Conservation (phyloP, 64 coral and sea anemone genomes). For the Porites lutea region DNA sequence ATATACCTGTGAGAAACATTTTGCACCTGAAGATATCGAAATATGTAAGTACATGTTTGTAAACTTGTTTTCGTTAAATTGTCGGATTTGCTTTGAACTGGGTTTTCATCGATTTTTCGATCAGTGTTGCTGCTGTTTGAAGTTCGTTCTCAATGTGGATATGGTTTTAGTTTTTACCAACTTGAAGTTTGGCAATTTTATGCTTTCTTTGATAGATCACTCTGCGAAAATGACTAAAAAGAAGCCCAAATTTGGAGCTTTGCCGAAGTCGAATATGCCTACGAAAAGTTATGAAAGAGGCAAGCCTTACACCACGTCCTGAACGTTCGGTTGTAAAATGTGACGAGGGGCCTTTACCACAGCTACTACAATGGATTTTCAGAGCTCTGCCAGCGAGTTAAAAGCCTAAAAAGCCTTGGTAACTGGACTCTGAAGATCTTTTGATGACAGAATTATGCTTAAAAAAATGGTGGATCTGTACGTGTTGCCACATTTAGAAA, state of each 20-base stretch:
- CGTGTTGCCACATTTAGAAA: constrained; percentile 51
- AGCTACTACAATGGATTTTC: constrained; percentile 44
- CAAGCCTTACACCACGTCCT: not conserved
- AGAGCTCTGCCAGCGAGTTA: constrained; percentile 8
- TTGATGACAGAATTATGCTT: constrained; percentile 28
- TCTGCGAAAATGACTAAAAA: not conserved
- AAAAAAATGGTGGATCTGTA: constrained; percentile 54
- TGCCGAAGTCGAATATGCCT: not conserved
- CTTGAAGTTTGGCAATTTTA: not conserved
- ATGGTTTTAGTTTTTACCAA: not conserved
- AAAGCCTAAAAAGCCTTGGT: too few species aligned
- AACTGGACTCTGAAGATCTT: constrained; percentile 35
- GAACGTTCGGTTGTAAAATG: constrained; percentile 10
- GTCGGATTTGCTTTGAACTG: constrained; percentile 26
- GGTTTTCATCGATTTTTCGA: not conserved
- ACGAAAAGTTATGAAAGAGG: not conserved
- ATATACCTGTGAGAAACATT: too few species aligned
- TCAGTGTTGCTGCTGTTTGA: constrained; percentile 30
- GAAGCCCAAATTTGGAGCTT: constrained; percentile 4
- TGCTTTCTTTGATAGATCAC: constrained; percentile 18
- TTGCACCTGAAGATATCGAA: too few species aligned
- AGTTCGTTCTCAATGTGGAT: constrained; percentile 4
- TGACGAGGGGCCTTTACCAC: constrained; percentile 33
- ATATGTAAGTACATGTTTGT: not conserved
- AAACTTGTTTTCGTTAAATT: constrained; percentile 1